Evolutionary conservation across 2,888 invertebrate species (phyloP).

Genomic region (Heteromurus nitidus): DNA sequence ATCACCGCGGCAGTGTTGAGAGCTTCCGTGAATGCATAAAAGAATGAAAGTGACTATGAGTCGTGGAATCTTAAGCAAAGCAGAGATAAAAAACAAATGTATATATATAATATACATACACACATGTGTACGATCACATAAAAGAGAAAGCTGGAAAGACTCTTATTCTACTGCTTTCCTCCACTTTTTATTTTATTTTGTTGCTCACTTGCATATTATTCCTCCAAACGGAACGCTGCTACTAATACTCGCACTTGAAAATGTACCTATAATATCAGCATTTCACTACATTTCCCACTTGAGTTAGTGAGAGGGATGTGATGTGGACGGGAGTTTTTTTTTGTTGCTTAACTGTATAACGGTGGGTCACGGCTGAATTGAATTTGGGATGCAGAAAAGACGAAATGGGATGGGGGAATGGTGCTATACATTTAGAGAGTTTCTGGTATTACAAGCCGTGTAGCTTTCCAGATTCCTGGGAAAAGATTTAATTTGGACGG

Average conservation of each 20-base stretch:
- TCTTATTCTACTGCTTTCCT: slow-evolving; percentile 30
- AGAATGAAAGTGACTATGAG: slow-evolving; percentile 1
- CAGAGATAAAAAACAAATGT: not conserved
- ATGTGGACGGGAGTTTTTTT: slow-evolving; percentile 38
- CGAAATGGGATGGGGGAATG: not conserved
- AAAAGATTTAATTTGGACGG: slow-evolving; percentile 62
- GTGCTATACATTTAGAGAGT: slow-evolving; percentile 18
- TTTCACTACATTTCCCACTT: slow-evolving; percentile 52
- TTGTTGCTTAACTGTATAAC: slow-evolving; percentile 17
- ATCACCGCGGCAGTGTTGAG: not conserved
- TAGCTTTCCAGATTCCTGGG: slow-evolving; percentile 40
- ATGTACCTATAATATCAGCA: slow-evolving; percentile 13
- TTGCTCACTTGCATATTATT: slow-evolving; percentile 35
- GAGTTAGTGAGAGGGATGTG: slow-evolving; percentile 50
- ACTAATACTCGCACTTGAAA: slow-evolving; percentile 19
- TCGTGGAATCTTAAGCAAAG: not conserved
- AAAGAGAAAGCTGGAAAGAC: not conserved
- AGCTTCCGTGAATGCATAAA: not conserved
- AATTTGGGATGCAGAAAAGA: slow-evolving; percentile 39
- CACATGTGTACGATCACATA: too few relatives aligned
- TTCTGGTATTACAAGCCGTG: not conserved
- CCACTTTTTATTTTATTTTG: slow-evolving; percentile 24
- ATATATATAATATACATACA: slow-evolving; percentile 20
- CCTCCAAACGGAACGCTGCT: slow-evolving; percentile 8
- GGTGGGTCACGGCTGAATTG: slow-evolving; percentile 60